Evolutionary conservation across 2,113 vertebrate genomes (phyloP).

Genomic region (Istiophorus platypterus): DNA sequence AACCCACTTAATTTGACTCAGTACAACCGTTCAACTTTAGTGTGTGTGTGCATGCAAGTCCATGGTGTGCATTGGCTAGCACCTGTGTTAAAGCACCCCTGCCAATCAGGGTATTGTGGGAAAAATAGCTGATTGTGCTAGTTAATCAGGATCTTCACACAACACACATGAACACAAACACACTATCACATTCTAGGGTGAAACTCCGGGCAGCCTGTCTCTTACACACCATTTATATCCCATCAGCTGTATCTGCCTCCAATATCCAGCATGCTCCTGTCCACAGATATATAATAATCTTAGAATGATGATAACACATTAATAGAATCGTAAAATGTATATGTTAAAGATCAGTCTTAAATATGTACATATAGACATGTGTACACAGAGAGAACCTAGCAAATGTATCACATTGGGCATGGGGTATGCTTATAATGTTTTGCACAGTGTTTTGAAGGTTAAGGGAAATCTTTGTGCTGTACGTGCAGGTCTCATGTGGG

Average conservation of each 20-base stretch:
- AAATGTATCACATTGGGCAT: constrained; percentile 23
- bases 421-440: constrained; percentile 10
- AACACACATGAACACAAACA: constrained; percentile 3
- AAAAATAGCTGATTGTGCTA: constrained; percentile 64
- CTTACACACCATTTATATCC: constrained; percentile 5
- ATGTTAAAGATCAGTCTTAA: constrained; percentile 25
- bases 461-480: constrained; percentile 33
- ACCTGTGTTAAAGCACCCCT: constrained; percentile 30
- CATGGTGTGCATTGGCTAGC: neutral
- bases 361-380: neutral
- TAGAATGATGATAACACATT: constrained; percentile 22
- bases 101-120: constrained; percentile 44
- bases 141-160: constrained; percentile 54
- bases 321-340: constrained; percentile 26
- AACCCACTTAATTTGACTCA: constrained; percentile 26
- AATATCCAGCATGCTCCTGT: constrained; percentile 16
- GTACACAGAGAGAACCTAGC: constrained; percentile 6
- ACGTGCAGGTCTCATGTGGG: constrained; percentile 41
- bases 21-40: neutral
- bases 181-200: constrained; percentile 27
- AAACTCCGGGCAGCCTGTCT: constrained; percentile 39
- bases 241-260: constrained; percentile 23
- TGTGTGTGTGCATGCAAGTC: constrained; percentile 28
- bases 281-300: neutral
- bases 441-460: constrained; percentile 21